Conservation (phyloP, 2,113 vertebrate genomes). For the Aythya baeri region DNA sequence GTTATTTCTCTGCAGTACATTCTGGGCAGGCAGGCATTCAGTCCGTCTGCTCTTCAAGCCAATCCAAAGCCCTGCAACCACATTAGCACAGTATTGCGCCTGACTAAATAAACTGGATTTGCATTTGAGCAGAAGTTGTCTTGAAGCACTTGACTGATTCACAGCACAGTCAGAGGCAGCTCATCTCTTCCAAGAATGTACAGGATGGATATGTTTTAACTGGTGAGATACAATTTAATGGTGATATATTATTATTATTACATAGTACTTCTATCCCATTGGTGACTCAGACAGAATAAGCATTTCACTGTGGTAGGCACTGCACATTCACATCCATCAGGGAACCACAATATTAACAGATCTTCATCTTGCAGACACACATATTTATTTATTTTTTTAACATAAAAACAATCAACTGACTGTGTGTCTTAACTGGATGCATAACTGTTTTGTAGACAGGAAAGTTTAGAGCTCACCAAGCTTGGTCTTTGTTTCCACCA, state of each 20-base stretch:
- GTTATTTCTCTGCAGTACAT: slow-evolving; percentile 33
- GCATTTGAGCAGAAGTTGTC: slow-evolving; percentile 38
- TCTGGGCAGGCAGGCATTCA: slow-evolving; percentile 36
- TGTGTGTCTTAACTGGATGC: not conserved
- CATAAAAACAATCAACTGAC: not conserved
- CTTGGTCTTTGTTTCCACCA: not conserved
- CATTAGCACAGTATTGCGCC: slow-evolving; percentile 5
- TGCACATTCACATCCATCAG: not conserved
- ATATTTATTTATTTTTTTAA: not conserved
- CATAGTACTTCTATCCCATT: not conserved
- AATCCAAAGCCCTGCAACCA: not conserved
- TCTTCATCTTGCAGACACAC: not conserved
- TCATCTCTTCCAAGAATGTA: not conserved
- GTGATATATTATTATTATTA: not conserved
- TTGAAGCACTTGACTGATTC: slow-evolving; percentile 40
- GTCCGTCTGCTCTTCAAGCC: slow-evolving; percentile 6
- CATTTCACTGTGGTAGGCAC: not conserved
- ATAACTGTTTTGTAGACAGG: not conserved
- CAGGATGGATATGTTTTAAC: not conserved
- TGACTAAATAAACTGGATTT: slow-evolving; percentile 26
- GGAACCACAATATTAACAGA: not conserved
- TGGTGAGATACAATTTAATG: not conserved
- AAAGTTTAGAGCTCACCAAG: not conserved
- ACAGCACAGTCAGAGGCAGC: not conserved
- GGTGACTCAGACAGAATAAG: not conserved